phyloP scores from a whole-genome alignment of 2,888 invertebrate genomes.

The Ennomos quercinarius region DNA sequence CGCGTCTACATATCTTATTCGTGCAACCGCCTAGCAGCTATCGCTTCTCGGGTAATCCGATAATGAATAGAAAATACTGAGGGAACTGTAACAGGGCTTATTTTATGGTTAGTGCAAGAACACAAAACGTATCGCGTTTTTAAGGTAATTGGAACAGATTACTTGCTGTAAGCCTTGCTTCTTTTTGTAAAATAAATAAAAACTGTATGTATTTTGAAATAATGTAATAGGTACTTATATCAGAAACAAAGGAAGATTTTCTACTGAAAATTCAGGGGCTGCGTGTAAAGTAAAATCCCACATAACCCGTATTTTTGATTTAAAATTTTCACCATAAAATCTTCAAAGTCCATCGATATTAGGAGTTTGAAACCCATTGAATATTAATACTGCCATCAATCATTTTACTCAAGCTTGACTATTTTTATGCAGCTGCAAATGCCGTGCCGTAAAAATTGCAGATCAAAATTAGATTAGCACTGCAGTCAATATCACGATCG shows the following conservation, averaged over 20 bases:
- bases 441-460: neutral
- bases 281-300: conserved; percentile 1
- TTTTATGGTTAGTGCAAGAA: conserved; percentile 22
- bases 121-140: conserved; percentile 20
- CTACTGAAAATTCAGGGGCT: neutral
- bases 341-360: neutral
- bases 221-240: too few species aligned
- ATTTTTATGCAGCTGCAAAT: too few species aligned
- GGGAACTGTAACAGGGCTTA: conserved; percentile 31
- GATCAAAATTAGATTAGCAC: conserved; percentile 9
- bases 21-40: conserved; percentile 43
- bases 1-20: conserved; percentile 40
- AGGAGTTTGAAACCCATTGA: conserved; percentile 1
- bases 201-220: too few species aligned
- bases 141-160: too few species aligned
- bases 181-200: too few species aligned
- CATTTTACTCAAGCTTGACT: too few species aligned
- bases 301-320: neutral
- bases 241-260: too few species aligned
- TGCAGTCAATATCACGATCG: conserved; percentile 31
- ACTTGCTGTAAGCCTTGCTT: too few species aligned
- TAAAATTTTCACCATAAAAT: conserved; percentile 6
- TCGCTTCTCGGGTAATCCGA: conserved; percentile 46
- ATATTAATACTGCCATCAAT: conserved; percentile 6
- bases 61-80: conserved; percentile 43